These are phyloP conservation scores for Zygaena filipendulae DNA, from an alignment of 2,888 invertebrate genomes.

Conservation along the genomic window DNA sequence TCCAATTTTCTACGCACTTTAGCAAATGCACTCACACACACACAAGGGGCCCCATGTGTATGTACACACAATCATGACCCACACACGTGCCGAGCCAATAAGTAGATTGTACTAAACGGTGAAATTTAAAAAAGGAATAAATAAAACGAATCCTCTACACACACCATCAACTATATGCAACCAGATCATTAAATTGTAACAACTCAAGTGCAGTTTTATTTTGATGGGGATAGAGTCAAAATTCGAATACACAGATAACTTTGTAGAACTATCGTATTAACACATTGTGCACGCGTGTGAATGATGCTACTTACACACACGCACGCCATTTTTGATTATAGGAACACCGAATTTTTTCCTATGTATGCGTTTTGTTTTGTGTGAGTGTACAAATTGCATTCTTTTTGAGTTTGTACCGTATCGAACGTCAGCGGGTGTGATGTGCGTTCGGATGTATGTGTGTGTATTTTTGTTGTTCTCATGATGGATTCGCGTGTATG, in stretches of 20 bases:
- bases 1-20: slow-evolving; percentile 65
- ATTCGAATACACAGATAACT: slow-evolving; percentile 21
- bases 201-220: slow-evolving; percentile 23
- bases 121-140: slow-evolving; percentile 68
- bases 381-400: slow-evolving; percentile 42
- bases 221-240: slow-evolving; percentile 19
- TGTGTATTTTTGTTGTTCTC: slow-evolving; percentile 47
- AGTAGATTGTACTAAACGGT: slow-evolving; percentile 70
- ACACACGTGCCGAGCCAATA: slow-evolving; percentile 57
- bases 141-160: slow-evolving; percentile 57
- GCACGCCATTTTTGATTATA: slow-evolving; percentile 49
- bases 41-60: slow-evolving; percentile 22
- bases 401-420: slow-evolving; percentile 37
- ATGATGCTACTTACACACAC: slow-evolving; percentile 38
- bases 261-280: slow-evolving; percentile 55
- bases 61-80: slow-evolving; percentile 37
- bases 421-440: slow-evolving; percentile 27
- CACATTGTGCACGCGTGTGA: slow-evolving; percentile 51
- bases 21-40: slow-evolving; percentile 38
- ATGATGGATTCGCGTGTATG: slow-evolving; percentile 61
- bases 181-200: slow-evolving; percentile 49
- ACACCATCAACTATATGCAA: slow-evolving; percentile 47
- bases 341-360: slow-evolving; percentile 53
- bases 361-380: slow-evolving; percentile 29
- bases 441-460: slow-evolving; percentile 28